Evolutionary conservation across 2,888 invertebrate genomes (phyloP).

Genomic region (Ptilodon capucinus): DNA sequence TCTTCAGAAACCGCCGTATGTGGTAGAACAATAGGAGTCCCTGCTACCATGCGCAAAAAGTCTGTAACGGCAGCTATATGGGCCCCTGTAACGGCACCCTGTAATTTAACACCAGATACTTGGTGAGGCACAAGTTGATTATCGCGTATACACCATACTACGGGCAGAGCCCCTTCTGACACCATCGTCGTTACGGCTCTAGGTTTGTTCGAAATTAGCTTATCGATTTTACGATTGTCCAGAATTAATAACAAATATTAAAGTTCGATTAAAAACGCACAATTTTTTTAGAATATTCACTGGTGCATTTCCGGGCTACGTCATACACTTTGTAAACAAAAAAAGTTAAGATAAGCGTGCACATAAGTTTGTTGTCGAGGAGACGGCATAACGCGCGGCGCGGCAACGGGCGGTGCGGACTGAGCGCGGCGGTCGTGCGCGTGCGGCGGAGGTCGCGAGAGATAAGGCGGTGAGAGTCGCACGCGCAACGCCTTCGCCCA

Average conservation of each 20-base stretch:
- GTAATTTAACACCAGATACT: slow-evolving; percentile 85
- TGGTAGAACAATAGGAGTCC: slow-evolving; percentile 84
- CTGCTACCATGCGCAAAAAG: slow-evolving; percentile 85
- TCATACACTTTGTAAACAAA: slow-evolving; percentile 61
- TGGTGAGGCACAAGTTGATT: slow-evolving; percentile 86
- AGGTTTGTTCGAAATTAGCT: slow-evolving; percentile 28
- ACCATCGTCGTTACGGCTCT: slow-evolving; percentile 78
- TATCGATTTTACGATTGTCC: slow-evolving; percentile 18
- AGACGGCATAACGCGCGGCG: slow-evolving; percentile 72
- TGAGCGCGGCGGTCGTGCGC: slow-evolving; percentile 73
- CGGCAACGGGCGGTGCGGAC: slow-evolving; percentile 47
- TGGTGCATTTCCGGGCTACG: slow-evolving; percentile 62
- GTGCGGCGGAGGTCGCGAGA: slow-evolving; percentile 81
- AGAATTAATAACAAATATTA: slow-evolving; percentile 13
- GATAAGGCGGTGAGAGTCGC: slow-evolving; percentile 81
- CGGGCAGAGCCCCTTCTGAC: slow-evolving; percentile 83
- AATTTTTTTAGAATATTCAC: slow-evolving; percentile 45
- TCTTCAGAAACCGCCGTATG: slow-evolving; percentile 68
- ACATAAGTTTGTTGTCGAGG: slow-evolving; percentile 61
- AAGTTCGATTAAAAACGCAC: slow-evolving; percentile 31
- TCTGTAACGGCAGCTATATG: slow-evolving; percentile 86
- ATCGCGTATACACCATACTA: slow-evolving; percentile 87
- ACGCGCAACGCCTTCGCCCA: slow-evolving; percentile 63
- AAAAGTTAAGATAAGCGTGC: slow-evolving; percentile 58
- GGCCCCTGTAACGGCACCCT: slow-evolving; percentile 85